Conservation (phyloP, 2,113 vertebrate species). For the Chamaea fasciata region DNA sequence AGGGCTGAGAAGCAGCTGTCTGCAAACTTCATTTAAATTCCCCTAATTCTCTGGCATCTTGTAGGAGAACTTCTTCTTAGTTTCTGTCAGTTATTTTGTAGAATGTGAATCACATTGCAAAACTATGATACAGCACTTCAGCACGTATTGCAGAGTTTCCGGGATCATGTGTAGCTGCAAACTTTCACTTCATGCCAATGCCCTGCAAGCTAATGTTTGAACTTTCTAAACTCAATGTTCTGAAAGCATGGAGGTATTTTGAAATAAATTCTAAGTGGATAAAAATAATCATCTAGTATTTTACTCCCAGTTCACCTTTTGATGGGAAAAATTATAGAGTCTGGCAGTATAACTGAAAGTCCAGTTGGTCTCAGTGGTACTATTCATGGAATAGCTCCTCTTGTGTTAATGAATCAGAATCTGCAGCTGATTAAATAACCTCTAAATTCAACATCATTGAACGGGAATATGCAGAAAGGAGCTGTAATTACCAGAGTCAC, state of each 20-base stretch:
- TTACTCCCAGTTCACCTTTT: not conserved
- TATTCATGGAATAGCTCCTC: not conserved
- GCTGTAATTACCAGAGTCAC: not conserved
- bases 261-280: slow-evolving; percentile 7
- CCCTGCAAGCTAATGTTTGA: not conserved
- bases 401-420: not conserved
- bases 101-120: slow-evolving; percentile 23
- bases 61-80: not conserved
- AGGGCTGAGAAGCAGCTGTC: not conserved
- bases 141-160: slow-evolving; percentile 36
- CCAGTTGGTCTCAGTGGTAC: not conserved
- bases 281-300: slow-evolving; percentile 28
- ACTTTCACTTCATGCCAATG: slow-evolving; percentile 52
- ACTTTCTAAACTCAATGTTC: slow-evolving; percentile 19
- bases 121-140: slow-evolving; percentile 23
- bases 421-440: not conserved
- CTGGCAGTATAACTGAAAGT: not conserved
- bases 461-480: not conserved
- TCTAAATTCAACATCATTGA: not conserved
- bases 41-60: not conserved
- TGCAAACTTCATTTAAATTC: not conserved
- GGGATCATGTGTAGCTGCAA: slow-evolving; percentile 14
- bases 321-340: not conserved
- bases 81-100: slow-evolving; percentile 21
- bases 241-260: slow-evolving; percentile 14